Base-by-base conservation (phyloP, 2,888 invertebrate genomes). In the Selenia dentaria region DNA sequence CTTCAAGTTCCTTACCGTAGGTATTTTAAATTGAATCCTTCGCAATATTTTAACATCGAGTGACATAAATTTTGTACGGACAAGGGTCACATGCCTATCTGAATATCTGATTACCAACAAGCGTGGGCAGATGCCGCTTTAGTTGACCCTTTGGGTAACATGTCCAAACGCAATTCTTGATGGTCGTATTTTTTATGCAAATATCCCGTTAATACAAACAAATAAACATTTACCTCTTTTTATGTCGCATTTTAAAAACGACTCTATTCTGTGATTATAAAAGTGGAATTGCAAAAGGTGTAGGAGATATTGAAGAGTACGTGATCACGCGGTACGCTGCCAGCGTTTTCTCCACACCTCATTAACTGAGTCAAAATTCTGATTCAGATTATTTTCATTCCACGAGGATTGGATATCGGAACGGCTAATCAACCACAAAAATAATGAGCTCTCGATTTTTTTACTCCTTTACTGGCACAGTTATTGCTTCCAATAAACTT, bases 121-220 rank as follows among this genome's bases (percentile, higher is more conserved):
- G 67, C 62, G 69, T 72, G 67, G 70, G 70, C 59, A 57, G 63
- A 64, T 65, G 60, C 67, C 59, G 53, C 59, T 61, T 57, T 51
- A 35, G 34, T 24, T 52, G 64, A 59, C 62, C 64, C 44, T 64
- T 54, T 62, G 54, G 53, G 49, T 41, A 38, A 41, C 61, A 60
- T 66, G 67, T 67, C 70, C 67, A 64, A 62, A 62, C 65, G 35
- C 57, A 49, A 60, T 64, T 64, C 65, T 60, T 65, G 65, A 62
- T 62, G 62, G 57, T 66, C 62, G 64, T 71, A 70, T 65, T 67
- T 72, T 74, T 74, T 70, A 76, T 76, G 74, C 70, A 72, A 75
- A 76, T 76, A 58, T 58, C 42, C 51, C 43, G 52, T 51, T 37
- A 38, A 44, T 32, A 34, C 37, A 50, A 49, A 46, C 39, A 52